Percentiles rank a stretch among this genome's conserved stretches.
These are phyloP conservation scores for Mus caroli DNA, from an alignment of 2,797 vertebrate species.

Conservation along the genomic window DNA sequence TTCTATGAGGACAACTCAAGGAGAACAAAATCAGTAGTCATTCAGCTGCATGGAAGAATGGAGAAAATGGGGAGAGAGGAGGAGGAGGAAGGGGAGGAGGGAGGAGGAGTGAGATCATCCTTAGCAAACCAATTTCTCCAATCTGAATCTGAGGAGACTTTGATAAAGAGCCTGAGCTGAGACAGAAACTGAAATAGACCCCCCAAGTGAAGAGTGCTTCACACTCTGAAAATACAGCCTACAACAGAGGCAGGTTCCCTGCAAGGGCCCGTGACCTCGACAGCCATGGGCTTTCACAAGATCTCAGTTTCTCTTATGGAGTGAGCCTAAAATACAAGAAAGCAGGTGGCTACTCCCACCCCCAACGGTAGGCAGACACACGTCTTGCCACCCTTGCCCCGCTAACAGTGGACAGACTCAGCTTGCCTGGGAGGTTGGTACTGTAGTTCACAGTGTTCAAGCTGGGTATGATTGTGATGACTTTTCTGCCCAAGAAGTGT, in stretches of 20 bases:
- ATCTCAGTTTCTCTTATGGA: background rate
- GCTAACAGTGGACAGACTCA: background rate
- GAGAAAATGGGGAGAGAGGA: background rate
- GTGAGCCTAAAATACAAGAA: background rate
- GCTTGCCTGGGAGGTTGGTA: background rate
- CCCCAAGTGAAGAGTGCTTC: background rate
- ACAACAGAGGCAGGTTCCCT: background rate
- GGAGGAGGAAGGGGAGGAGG: no score
- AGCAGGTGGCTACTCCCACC: background rate
- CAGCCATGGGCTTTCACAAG: background rate
- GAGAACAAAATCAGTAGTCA: background rate
- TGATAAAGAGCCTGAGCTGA: background rate
- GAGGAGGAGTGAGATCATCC: background rate
- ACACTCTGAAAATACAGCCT: background rate
- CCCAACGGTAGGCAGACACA: background rate
- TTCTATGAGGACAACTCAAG: background rate
- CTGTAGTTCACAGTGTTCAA: background rate
- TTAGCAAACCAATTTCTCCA: background rate
- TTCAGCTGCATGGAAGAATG: conserved; percentile 35
- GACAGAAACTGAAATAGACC: background rate
- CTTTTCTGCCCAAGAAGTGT: background rate
- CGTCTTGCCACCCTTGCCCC: background rate
- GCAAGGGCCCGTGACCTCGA: background rate
- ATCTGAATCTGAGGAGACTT: conserved; percentile 49
- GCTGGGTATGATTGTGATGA: background rate